Percentiles rank a stretch among this genome's conserved stretches.
Conservation (phyloP, 2,113 vertebrate genomes). For the Callaeas wilsoni region DNA sequence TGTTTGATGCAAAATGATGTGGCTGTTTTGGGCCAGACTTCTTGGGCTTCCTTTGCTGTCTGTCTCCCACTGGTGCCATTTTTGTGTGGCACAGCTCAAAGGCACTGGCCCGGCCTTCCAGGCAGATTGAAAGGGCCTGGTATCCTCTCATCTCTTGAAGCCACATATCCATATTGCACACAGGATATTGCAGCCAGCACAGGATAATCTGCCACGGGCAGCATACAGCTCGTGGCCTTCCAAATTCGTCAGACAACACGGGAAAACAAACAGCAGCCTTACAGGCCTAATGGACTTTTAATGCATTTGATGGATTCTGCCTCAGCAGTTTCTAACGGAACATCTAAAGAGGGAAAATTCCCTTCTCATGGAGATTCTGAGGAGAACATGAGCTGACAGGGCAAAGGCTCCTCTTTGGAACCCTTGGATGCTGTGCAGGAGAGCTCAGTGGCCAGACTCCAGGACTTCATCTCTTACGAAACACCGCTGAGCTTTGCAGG, state of each 20-base stretch:
- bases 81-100: neutral
- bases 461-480: neutral
- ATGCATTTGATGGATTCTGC: slow-evolving; percentile 45
- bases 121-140: neutral
- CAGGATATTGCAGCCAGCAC: neutral
- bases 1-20: neutral
- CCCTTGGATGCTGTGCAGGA: neutral
- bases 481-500: neutral
- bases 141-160: neutral
- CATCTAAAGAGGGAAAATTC: neutral
- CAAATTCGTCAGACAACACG: neutral
- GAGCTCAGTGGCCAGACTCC: neutral
- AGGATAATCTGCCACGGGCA: neutral
- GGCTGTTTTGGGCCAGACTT: neutral
- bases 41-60: neutral
- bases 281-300: slow-evolving; percentile 26
- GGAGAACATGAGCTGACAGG: neutral
- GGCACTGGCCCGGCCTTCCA: neutral
- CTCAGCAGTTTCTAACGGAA: slow-evolving; percentile 33
- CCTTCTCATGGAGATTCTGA: neutral
- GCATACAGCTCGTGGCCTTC: neutral
- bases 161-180: neutral
- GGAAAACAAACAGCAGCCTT: neutral
- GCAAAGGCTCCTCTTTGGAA: neutral
- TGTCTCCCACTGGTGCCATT: neutral